Conservation (phyloP, 2,888 invertebrate genomes). For the Callyntrura guangdongensis region DNA sequence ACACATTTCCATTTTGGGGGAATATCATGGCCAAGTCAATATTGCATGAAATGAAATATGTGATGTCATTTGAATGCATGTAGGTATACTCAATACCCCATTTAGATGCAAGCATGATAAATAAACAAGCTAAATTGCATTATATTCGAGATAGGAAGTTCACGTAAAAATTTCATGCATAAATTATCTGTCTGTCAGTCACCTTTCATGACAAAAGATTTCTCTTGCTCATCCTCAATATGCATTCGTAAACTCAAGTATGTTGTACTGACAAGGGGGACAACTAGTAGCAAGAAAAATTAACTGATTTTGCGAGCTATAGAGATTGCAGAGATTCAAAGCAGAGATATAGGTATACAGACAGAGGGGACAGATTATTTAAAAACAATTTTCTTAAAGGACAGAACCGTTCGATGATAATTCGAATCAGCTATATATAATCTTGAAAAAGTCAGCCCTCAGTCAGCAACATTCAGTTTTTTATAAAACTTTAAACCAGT, state of each 20-base stretch:
- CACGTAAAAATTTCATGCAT: background rate
- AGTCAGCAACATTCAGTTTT: too few species aligned
- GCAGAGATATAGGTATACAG: too few species aligned
- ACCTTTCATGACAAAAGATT: background rate
- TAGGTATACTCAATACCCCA: background rate
- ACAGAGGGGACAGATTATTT: too few species aligned
- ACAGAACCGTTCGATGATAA: too few species aligned
- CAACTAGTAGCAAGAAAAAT: too few species aligned
- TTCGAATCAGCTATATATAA: too few species aligned
- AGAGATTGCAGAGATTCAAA: too few species aligned
- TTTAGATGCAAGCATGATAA: background rate
- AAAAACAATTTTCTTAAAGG: too few species aligned
- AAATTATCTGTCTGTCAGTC: background rate
- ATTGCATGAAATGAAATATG: conserved; percentile 15
- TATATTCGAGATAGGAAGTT: conserved; percentile 33
- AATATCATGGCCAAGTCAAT: conserved; percentile 72
- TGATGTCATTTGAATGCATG: background rate
- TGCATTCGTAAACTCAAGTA: background rate
- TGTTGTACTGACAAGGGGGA: too few species aligned
- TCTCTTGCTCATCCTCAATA: background rate
- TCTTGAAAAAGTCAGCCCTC: too few species aligned
- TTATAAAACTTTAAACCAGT: background rate
- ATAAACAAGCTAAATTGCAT: background rate
- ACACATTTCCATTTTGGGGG: conserved; percentile 71
- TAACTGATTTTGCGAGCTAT: too few species aligned